Evolutionary conservation across 2,888 invertebrate species (phyloP).

Genomic region (Cosmopolites sordidus): DNA sequence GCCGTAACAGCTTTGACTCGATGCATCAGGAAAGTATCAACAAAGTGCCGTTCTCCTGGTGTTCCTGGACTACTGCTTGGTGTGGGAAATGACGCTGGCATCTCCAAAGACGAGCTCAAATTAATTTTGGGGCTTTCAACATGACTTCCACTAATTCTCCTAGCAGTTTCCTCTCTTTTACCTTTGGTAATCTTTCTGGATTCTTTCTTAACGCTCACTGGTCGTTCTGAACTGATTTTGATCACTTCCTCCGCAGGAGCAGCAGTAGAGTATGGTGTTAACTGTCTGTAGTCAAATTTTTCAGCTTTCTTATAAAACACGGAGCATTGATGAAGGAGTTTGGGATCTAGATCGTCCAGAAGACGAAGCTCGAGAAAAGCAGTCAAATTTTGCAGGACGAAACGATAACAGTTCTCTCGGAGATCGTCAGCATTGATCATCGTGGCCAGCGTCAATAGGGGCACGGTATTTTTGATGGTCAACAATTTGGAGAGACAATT

Average conservation of each 20-base stretch:
- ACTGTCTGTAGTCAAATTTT: conserved; percentile 58
- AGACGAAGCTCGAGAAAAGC: conserved; percentile 65
- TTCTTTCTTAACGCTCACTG: conserved; percentile 50
- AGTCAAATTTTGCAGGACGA: conserved; percentile 70
- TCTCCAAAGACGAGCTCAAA: no score
- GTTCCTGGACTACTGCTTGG: conserved; percentile 19
- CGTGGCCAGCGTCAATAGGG: conserved; percentile 70
- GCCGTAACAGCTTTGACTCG: conserved; percentile 38
- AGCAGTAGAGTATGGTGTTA: conserved; percentile 66
- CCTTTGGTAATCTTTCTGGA: conserved; percentile 32
- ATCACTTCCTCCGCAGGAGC: conserved; percentile 56
- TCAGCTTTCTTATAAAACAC: conserved; percentile 62
- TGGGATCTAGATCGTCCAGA: conserved; percentile 60
- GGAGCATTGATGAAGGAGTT: conserved; percentile 61
- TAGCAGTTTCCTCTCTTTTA: conserved; percentile 6
- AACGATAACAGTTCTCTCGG: conserved; percentile 70
- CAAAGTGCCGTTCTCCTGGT: conserved; percentile 16
- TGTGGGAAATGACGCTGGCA: neutral
- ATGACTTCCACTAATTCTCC: neutral
- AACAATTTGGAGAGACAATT: conserved; percentile 58
- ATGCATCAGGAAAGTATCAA: conserved; percentile 4
- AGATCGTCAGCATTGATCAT: conserved; percentile 72
- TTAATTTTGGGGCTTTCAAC: no score
- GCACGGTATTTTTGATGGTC: conserved; percentile 70
- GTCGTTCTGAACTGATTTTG: conserved; percentile 46